Evolutionary conservation across 2,888 invertebrate genomes (phyloP), one percentile per base, ranked within the genome.

Genomic region (Tetragnatha montana): DNA sequence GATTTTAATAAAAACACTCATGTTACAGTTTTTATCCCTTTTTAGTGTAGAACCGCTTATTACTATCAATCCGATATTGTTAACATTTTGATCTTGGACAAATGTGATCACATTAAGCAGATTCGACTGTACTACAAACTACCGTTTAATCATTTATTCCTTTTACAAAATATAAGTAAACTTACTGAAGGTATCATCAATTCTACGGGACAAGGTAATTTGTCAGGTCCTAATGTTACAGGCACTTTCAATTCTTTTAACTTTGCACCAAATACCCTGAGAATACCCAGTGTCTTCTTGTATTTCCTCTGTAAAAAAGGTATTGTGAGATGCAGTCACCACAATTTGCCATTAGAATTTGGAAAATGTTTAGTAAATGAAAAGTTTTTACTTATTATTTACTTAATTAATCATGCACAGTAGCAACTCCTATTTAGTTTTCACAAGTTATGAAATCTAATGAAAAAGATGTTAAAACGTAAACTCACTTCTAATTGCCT

Each of bases 111-210:
- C n/a, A n/a, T n/a, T n/a, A n/a, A n/a, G n/a, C n/a, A n/a, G n/a
- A n/a, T n/a, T n/a, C n/a, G n/a, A n/a, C n/a, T n/a, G n/a, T n/a
- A n/a, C n/a, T n/a, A n/a, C n/a, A n/a, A n/a, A n/a, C 35, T 35
- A n/a, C 14, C 21, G 0, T 22, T 14, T 35, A 75, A 14, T 75
- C 17, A 17, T 8, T 75, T 12, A 10, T 74, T 74, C 21, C 4
- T 68, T 3, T n/a, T 35, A 35, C 35, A 35, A 35, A 2, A 1
- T 35, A 2, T 35, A 35, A 35, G 35, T 22, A 17, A 21, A 92
- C 93, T 92, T 91, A 93, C 93, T 21, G 93, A 93, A 12, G 93
- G 92, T 74, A 92, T 87, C 60, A 92, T 92, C 6, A 91, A 81
- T 81, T 92, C 92, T 19, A 93, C 88, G 78, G 88, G 91, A 91